Conservation (phyloP, 1,140 invertebrate species). For the Pogonus chalceus region DNA sequence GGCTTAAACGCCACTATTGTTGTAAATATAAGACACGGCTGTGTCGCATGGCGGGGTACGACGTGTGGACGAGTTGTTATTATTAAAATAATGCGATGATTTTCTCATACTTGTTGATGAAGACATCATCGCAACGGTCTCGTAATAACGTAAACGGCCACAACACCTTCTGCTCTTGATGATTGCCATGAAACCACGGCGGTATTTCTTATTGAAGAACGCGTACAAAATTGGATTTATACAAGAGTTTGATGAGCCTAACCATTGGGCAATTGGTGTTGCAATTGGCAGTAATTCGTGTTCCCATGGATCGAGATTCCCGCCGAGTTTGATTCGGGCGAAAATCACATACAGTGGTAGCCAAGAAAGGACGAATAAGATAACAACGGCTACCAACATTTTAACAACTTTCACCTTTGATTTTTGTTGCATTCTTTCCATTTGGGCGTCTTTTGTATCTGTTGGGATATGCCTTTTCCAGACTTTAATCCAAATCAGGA, state of each 20-base stretch:
- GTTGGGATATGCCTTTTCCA: slow-evolving; percentile 78
- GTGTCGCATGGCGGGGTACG: slow-evolving; percentile 52
- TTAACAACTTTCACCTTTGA: slow-evolving; percentile 92
- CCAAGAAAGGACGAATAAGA: slow-evolving; percentile 91
- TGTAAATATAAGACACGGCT: slow-evolving; percentile 66
- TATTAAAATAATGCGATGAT: slow-evolving; percentile 70
- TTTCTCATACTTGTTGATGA: slow-evolving; percentile 71
- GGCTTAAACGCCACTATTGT: slow-evolving; percentile 44
- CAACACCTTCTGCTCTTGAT: slow-evolving; percentile 75
- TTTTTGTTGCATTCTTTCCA: slow-evolving; percentile 84
- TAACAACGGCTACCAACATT: slow-evolving; percentile 91
- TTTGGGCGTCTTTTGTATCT: slow-evolving; percentile 81
- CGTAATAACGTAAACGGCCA: slow-evolving; percentile 68
- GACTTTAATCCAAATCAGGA: slow-evolving; percentile 87
- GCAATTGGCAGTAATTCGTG: slow-evolving; percentile 70
- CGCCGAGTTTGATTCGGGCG: slow-evolving; percentile 72
- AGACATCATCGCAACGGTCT: slow-evolving; percentile 72
- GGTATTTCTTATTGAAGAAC: slow-evolving; percentile 94
- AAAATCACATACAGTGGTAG: slow-evolving; percentile 87
- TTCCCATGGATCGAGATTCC: slow-evolving; percentile 56
- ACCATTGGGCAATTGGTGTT: slow-evolving; percentile 89
- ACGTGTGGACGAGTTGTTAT: slow-evolving; percentile 51
- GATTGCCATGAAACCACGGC: slow-evolving; percentile 84
- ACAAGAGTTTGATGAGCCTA: slow-evolving; percentile 91
- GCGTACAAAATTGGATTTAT: slow-evolving; percentile 97